Evolutionary conservation across 2,797 vertebrate genomes (phyloP).

Genomic region (Gambusia yucatana): DNA sequence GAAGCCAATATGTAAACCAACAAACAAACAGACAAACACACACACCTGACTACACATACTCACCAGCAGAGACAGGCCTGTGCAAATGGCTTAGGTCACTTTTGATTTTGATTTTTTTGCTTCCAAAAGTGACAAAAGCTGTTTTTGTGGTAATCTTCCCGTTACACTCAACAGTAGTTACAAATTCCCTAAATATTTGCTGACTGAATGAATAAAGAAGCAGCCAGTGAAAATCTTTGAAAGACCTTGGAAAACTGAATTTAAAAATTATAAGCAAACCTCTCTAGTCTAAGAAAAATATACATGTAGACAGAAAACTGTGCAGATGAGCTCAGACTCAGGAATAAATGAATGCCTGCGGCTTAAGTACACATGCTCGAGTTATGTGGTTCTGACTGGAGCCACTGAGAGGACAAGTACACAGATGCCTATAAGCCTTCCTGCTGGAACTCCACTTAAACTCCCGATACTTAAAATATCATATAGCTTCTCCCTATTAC

Average conservation of each 20-base stretch:
- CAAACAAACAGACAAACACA: conserved; percentile 25
- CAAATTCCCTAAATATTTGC: neutral
- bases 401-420: conserved; percentile 60
- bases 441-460: conserved; percentile 50
- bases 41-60: conserved; percentile 22
- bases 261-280: neutral
- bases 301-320: conserved; percentile 19
- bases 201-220: neutral
- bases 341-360: conserved; percentile 56
- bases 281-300: neutral
- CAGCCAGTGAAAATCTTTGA: neutral
- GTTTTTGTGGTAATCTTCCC: neutral
- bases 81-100: neutral
- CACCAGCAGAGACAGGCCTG: conserved; percentile 9
- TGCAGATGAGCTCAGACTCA: conserved; percentile 29
- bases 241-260: neutral
- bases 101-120: neutral
- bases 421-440: conserved; percentile 57
- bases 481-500: conserved; percentile 37
- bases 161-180: neutral
- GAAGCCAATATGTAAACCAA: conserved; percentile 53
- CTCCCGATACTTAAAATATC: conserved; percentile 32
- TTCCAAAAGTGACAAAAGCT: neutral
- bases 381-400: conserved; percentile 49
- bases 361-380: conserved; percentile 57